Evolutionary conservation across 2,113 vertebrate genomes (phyloP), one percentile per base, ranked within the genome.

Genomic region (Hippocampus guttulatus): DNA sequence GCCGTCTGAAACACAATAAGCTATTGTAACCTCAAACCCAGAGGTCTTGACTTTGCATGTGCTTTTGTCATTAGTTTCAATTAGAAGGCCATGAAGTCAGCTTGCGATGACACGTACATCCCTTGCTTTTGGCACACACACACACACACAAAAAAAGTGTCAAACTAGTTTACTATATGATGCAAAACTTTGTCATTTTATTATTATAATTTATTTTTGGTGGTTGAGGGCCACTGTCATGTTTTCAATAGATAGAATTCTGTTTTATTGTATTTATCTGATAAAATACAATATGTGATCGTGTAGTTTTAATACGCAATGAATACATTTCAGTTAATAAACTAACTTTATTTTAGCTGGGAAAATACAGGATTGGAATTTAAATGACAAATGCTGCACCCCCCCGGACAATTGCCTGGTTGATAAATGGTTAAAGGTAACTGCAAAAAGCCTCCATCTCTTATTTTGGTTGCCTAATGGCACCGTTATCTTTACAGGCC

Each of bases 61-160:
- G 91, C 79, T 90, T 85, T 88, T 80, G 83, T 83, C 88, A 84
- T 92, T 86, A 90, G 76, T 84, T 67, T 83, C 78, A 75, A 81
- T 83, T 86, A 85, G 83, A 82, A 76, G 62, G 76, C 80, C 70
- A 75, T 82, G 86, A 89, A 85, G 81, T 87, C 82, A 84, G 54
- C 67, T 65, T 57, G 49, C 67, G 45, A 33, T 69, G 52, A 76
- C 63, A 75, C 71, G 63, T 58, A 62, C 69, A 75, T 79, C 71
- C 70, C 74, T 66, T 55, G 7, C 33, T 57, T 12, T 38, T 38
- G 33, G 33, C 33, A 38, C 33, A 38, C 33, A 38, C 30, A 45
- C 18, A 68, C 47, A 55, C 12, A 68, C 51, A 55, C 51, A 68
- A 33, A 52, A 68, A 52, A 68, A 21, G 27, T 23, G 20, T 60